Base-by-base conservation (phyloP, 2,888 invertebrate genomes). In the Macrophya annulata region DNA sequence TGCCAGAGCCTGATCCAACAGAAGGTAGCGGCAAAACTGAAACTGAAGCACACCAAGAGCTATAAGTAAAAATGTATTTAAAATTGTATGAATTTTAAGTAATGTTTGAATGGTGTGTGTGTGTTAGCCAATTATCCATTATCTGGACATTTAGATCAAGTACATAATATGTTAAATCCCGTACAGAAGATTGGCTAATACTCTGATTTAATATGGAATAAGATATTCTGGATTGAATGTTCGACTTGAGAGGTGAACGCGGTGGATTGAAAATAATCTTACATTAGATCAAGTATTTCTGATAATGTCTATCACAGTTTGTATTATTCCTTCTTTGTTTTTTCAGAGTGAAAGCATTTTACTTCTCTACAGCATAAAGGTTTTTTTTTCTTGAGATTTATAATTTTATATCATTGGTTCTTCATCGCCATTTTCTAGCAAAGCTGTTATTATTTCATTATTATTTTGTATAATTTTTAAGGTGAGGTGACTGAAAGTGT, bases 11-110 rank as follows among this genome's bases (percentile, higher is more conserved):
- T 84, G 89, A 89, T 59, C 86, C 90, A 85, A 86, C 88, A 84
- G 84, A 51, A 83, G n/a, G 86, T 51, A 88, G 79, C 71, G 86
- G 87, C 12, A 87, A 89, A 31, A 51, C 71, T 45, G 74, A 59
- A 21, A 79, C 87, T 37, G 88, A 90, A 72, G 82, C 85, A 17
- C 92, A 92, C 87, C 85, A 89, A 87, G 92, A 92, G 90, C 91
- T 92, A 86, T 92, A 89, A 89, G 85, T 84, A 43, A 68, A 68
- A 55, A 68, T 40, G 84, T 86, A 85, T 86, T 77, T 86, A 86
- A 86, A 86, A 86, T 84, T 84, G 87, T 86, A 87, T 88, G 87
- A 88, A 87, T 87, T 87, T 87, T 83, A 86, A 87, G 88, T 87
- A 88, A 86, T 84, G 84, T 85, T 87, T 88, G 89, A 86, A 83